A percentile compares a stretch with the other conserved stretches of the same genome.
phyloP scores from a whole-genome alignment of 2,113 vertebrate genomes.

The Phodopus roborovskii region DNA sequence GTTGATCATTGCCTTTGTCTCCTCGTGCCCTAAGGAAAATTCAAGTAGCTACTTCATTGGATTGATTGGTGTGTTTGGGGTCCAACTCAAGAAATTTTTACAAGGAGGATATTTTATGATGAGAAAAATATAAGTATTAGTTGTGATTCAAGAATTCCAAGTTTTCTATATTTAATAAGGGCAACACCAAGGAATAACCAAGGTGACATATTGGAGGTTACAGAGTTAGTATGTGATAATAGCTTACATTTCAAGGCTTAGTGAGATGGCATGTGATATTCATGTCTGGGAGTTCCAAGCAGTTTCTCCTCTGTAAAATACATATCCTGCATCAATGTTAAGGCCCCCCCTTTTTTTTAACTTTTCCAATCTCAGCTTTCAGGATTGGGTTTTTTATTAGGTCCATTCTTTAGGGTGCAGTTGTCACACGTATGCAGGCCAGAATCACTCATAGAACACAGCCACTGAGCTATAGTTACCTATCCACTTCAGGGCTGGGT shows the following conservation, averaged over 20 bases:
- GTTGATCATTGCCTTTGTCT: neutral
- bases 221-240: neutral
- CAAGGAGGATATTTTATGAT: neutral
- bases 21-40: slow-evolving; percentile 35
- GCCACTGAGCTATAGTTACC: neutral
- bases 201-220: neutral
- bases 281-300: neutral
- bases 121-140: slow-evolving; percentile 1
- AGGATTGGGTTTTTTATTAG: neutral
- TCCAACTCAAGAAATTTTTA: neutral
- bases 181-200: neutral
- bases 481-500: neutral
- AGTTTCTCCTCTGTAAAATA: slow-evolving; percentile 10
- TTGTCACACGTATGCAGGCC: neutral
- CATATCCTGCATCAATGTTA: neutral
- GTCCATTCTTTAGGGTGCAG: neutral
- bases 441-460: neutral
- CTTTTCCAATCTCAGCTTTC: neutral
- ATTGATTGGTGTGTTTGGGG: neutral
- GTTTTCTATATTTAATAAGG: neutral
- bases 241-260: slow-evolving; percentile 19
- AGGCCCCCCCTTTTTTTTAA: neutral
- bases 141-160: slow-evolving; percentile 9
- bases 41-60: neutral
- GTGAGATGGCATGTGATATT: neutral